Evolutionary conservation across 2,113 vertebrate species (phyloP), one percentile per base, ranked within the genome.

Genomic region (Ranitomeya imitator): DNA sequence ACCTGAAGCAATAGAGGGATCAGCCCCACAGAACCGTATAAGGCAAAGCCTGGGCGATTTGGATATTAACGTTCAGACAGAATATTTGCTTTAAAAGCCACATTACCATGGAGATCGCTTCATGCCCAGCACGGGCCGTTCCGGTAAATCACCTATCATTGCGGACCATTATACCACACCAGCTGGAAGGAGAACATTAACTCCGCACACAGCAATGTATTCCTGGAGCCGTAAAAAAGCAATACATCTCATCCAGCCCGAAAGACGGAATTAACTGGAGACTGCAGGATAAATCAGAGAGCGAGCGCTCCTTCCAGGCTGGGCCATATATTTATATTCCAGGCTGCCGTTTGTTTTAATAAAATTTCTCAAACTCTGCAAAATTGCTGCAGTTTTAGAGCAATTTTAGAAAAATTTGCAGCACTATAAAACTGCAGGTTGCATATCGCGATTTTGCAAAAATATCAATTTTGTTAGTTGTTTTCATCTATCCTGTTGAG

Each of bases 101-200:
- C 45, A 77, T 52, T 77, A 52, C 19, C 15, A 77, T 21, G 52
- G 45, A 77, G 45, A 52, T 18, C 74, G 52, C 74, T 77, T 77
- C 18, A 77, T 21, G 74, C 18, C 74, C 74, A 9, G 71, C 18
- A 9, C 8, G n/a, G 11, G 19, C 67, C 3, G 67, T 23, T 67
- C 69, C 26, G 11, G 69, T 31, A 37, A 73, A 73, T 37, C 69
- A 73, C 1, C 13, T 73, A 16, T 73, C 69, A 71, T 37, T 37
- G 69, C 69, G 37, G 69, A 37, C 23, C 69, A 73, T 73, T 73
- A 73, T 37, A 6, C 23, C 6, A 26, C 69, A 16, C 13, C 69
- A 73, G 69, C 69, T 73, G 69, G 26, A 73, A 73, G 69, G 69
- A 37, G 8, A 37, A 73, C 69, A 73, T 73, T 73, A 73, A 26